Conservation (phyloP, 2,888 invertebrate species). For the Melieria crassipennis region DNA sequence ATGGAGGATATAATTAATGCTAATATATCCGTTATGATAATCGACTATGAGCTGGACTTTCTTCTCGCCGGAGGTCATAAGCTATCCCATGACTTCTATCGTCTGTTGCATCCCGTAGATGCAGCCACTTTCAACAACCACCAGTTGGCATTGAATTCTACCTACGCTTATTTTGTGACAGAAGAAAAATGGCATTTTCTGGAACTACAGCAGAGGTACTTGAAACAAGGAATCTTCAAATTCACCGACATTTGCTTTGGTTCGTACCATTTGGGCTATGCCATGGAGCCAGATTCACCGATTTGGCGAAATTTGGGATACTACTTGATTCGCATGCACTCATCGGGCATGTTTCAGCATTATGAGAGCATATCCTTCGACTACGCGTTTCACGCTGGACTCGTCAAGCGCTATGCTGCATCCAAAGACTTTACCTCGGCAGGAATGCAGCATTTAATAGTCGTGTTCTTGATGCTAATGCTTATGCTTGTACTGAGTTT, state of each 20-base stretch:
- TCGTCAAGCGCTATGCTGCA: conserved; percentile 46
- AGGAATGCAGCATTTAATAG: conserved; percentile 50
- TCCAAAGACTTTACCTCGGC: conserved; percentile 49
- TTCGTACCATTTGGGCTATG: conserved; percentile 44
- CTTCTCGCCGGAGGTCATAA: conserved; percentile 38
- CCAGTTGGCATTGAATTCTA: conserved; percentile 44
- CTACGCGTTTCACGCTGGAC: conserved; percentile 48
- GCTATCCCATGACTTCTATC: conserved; percentile 42
- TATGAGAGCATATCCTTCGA: conserved; percentile 50
- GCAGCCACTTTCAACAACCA: conserved; percentile 49
- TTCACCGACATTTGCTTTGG: conserved; percentile 57
- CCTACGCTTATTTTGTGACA: conserved; percentile 53
- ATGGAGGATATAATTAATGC: conserved; percentile 52
- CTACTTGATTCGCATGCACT: conserved; percentile 51
- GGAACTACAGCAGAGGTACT: conserved; percentile 49
- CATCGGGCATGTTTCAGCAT: conserved; percentile 50
- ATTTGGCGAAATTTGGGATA: conserved; percentile 43
- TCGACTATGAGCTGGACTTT: conserved; percentile 57
- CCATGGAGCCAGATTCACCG: conserved; percentile 36
- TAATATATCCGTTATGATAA: conserved; percentile 54
- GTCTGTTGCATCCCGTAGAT: conserved; percentile 50
- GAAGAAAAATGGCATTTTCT: conserved; percentile 56
- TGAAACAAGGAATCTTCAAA: conserved; percentile 50
- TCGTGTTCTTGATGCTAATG: conserved; percentile 46
- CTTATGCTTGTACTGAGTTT: not conserved